Evolutionary conservation across 2,888 invertebrate species (phyloP).

Genomic region (Perdita meconis): DNA sequence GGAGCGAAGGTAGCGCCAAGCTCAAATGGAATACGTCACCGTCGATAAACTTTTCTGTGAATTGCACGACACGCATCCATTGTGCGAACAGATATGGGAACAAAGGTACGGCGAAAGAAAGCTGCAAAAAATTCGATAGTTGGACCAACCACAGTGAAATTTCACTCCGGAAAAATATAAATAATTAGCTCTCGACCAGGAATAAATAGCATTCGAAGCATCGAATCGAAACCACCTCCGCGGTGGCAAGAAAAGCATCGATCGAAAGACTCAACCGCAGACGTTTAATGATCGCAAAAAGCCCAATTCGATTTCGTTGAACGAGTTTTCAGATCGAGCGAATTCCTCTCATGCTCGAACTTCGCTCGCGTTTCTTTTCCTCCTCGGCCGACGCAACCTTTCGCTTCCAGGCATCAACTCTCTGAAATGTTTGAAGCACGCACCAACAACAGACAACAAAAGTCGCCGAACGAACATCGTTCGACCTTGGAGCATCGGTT

Average conservation of each 20-base stretch:
- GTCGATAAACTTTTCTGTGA: background rate
- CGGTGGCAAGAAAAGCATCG: too few relatives aligned
- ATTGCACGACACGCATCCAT: background rate
- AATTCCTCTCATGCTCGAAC: background rate
- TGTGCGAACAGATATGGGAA: background rate
- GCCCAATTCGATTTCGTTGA: too few relatives aligned
- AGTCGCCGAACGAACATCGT: constrained; percentile 17
- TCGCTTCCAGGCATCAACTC: background rate
- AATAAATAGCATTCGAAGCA: too few relatives aligned
- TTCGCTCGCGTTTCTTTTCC: background rate
- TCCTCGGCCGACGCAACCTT: background rate
- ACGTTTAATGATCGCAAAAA: too few relatives aligned
- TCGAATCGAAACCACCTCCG: too few relatives aligned
- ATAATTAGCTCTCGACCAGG: too few relatives aligned
- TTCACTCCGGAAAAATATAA: too few relatives aligned
- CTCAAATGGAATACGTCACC: background rate
- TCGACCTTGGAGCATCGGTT: constrained; percentile 14
- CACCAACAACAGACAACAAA: constrained; percentile 6
- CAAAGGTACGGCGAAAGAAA: too few relatives aligned
- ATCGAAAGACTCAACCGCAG: too few relatives aligned
- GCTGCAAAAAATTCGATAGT: too few relatives aligned
- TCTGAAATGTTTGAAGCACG: background rate
- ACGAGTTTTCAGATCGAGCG: background rate
- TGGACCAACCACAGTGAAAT: too few relatives aligned
- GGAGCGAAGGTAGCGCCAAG: background rate